Percentiles rank a stretch among this genome's conserved stretches.
Conservation (phyloP, 2,113 vertebrate genomes). For the Platycercus adscitus region DNA sequence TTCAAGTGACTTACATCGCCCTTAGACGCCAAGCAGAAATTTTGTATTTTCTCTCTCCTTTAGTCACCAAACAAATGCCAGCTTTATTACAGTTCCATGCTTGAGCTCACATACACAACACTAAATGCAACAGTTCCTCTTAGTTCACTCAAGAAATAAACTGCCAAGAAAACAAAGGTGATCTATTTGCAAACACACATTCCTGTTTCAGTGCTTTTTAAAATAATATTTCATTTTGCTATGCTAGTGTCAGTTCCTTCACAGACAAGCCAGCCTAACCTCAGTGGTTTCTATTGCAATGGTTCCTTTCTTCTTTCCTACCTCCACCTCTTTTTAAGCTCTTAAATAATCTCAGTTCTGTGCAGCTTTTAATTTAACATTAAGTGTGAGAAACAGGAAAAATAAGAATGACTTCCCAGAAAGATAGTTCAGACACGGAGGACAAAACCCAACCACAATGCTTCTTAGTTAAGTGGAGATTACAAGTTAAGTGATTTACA, state of each 20-base stretch:
- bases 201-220: neutral
- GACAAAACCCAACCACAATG: neutral
- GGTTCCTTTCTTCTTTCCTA: neutral
- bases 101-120: neutral
- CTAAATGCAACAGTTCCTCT: neutral
- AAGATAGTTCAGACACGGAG: neutral
- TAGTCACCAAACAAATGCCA: neutral
- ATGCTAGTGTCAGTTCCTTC: neutral
- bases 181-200: neutral
- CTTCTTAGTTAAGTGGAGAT: neutral
- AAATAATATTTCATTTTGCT: neutral
- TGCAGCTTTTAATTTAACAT: neutral
- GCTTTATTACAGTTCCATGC: neutral
- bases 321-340: neutral
- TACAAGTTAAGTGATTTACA: neutral
- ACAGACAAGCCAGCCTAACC: neutral
- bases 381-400: neutral
- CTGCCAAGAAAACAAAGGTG: neutral
- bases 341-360: neutral
- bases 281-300: neutral
- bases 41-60: neutral
- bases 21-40: slow-evolving; percentile 4
- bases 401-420: neutral
- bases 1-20: neutral
- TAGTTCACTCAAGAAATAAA: neutral